Conservation (phyloP, 2,888 invertebrate genomes). For the Pseudococcus jackbeardsleyi region DNA sequence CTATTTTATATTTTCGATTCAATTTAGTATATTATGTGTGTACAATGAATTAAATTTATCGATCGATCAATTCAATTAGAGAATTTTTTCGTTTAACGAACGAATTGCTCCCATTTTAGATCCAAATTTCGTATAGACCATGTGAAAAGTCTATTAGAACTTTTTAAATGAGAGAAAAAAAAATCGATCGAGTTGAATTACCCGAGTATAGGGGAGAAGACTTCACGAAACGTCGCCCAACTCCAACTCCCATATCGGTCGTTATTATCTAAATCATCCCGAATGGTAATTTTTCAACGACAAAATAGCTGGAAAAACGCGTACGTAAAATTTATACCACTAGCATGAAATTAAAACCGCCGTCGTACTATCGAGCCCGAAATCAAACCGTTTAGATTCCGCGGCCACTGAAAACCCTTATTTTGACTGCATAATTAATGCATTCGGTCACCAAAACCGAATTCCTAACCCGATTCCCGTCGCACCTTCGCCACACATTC, state of each 20-base stretch:
- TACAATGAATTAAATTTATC: not conserved
- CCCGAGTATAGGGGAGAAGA: not conserved
- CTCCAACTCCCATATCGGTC: conserved; percentile 29
- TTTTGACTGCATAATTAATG: conserved; percentile 29
- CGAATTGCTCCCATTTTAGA: not conserved
- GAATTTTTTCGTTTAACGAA: not conserved
- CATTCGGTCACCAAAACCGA: conserved; percentile 36
- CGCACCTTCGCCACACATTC: not conserved
- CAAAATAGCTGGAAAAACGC: conserved; percentile 17
- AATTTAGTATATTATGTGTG: not conserved
- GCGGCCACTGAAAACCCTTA: conserved; percentile 16
- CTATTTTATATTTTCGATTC: conserved; percentile 26
- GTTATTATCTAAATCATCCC: conserved; percentile 43
- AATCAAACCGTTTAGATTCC: conserved; percentile 28
- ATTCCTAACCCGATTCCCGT: not conserved
- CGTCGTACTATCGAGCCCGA: not conserved
- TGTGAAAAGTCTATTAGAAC: not conserved
- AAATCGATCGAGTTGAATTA: not conserved
- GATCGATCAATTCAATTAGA: not conserved
- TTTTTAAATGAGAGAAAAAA: not conserved
- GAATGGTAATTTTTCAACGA: conserved; percentile 44
- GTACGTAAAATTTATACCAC: conserved; percentile 17
- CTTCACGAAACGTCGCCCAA: not conserved
- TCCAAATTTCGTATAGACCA: not conserved
- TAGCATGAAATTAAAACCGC: conserved; percentile 21